These are phyloP conservation scores for Nycticryphes semicollaris DNA, from an alignment of 2,113 vertebrate species.

Conservation along the genomic window DNA sequence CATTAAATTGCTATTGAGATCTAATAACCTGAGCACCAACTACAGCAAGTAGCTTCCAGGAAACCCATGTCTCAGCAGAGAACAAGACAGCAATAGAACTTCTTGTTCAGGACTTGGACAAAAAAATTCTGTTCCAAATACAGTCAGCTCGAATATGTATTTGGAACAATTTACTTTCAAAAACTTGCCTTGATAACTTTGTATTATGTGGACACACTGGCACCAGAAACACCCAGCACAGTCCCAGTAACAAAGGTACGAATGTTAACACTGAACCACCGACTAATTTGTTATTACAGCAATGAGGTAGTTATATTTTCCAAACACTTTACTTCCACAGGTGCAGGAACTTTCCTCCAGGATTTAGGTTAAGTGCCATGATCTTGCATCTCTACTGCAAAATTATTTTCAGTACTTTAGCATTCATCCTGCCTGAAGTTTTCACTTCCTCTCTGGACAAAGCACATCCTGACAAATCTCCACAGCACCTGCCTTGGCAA, in stretches of 20 bases:
- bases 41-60: background rate
- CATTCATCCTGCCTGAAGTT: background rate
- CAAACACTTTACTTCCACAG: background rate
- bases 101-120: background rate
- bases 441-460: conserved; percentile 7
- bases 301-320: background rate
- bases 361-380: background rate
- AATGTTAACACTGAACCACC: background rate
- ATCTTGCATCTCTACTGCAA: background rate
- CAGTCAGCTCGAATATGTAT: background rate
- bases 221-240: background rate
- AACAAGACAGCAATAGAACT: background rate
- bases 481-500: background rate
- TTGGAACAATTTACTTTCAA: background rate
- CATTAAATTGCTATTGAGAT: background rate
- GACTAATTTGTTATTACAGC: background rate
- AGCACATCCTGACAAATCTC: background rate
- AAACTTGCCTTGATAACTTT: background rate
- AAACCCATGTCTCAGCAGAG: background rate
- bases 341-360: background rate
- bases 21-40: background rate
- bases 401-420: background rate
- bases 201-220: background rate
- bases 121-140: background rate
- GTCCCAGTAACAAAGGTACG: background rate